Base-by-base conservation (phyloP, 2,888 invertebrate species). In the Acanthosepion lycidas region DNA sequence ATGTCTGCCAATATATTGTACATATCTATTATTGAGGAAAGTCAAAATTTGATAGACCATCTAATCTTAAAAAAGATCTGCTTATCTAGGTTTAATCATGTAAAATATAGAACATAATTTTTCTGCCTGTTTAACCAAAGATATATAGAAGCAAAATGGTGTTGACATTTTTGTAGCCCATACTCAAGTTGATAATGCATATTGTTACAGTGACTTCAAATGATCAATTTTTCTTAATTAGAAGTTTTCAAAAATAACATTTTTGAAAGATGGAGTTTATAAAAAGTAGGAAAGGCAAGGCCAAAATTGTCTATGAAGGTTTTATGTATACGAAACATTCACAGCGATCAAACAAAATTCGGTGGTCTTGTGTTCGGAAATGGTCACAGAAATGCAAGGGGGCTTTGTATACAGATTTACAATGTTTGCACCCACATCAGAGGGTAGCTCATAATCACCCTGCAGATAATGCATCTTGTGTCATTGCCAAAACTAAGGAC, bases 251-350 rank as follows among this genome's bases (percentile, higher is more conserved):
- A 12, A 78, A 78, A 12, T 78, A 33, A 33, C 12, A 33, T 78
- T 78, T 78, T n/a, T 33, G 15, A n/a, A 78, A 78, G n/a, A 78
- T 78, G 78, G 78, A 78, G 78, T 78, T 78, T 12, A 78, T 78
- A n/a, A 78, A n/a, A 15, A 78, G 78, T n/a, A n/a, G 78, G n/a
- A 78, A 78, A 78, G 78, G 78, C n/a, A 78, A 78, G 78, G n/a
- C 78, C n/a, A 78, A 78, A 78, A 78, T 78, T n/a, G 78, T 78
- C 78, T 78, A 78, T 78, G 78, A 78, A 33, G 78, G 78, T 78
- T 78, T 78, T 78, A 78, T 78, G 78, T 78, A 78, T n/a, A 78
- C 78, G 23, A 78, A 78, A n/a, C 78, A 78, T 78, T 78, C 78
- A 12, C n/a, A 78, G 78, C n/a, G 78, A 33, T 78, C n/a, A 4